Evolutionary conservation across 2,797 vertebrate genomes (phyloP).

Genomic region (Labeo calbasu): DNA sequence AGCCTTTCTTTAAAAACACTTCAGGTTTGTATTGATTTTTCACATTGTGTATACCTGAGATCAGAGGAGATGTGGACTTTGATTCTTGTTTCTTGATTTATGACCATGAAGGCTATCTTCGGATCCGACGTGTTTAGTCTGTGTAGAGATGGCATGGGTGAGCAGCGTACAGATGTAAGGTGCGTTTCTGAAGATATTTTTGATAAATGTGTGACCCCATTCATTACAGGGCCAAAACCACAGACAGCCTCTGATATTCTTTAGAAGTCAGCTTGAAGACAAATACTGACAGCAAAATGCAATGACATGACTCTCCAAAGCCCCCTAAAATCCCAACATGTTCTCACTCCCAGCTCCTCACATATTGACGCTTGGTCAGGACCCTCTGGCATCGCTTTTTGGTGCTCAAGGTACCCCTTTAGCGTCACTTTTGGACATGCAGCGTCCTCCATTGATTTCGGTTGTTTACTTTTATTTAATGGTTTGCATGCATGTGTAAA

Average conservation of each 20-base stretch:
- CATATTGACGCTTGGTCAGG: no score
- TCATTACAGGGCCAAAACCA: not conserved
- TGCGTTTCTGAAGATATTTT: not conserved
- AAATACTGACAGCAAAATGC: not conserved
- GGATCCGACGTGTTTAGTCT: not conserved
- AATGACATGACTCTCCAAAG: not conserved
- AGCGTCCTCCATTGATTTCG: no score
- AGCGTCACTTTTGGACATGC: no score
- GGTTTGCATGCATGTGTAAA: no score
- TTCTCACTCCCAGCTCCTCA: no score
- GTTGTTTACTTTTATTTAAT: no score
- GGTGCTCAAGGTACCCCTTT: no score
- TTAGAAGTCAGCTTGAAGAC: not conserved
- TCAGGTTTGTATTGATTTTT: constrained; percentile 18
- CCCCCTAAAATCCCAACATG: not conserved
- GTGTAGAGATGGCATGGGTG: not conserved
- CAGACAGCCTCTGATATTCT: not conserved
- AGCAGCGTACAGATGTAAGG: not conserved
- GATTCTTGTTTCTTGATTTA: constrained; percentile 9
- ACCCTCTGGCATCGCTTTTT: no score
- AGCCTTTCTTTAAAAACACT: not conserved
- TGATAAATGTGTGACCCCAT: not conserved
- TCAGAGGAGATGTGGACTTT: constrained; percentile 11
- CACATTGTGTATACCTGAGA: not conserved
- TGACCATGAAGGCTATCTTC: not conserved